Evolutionary conservation across 2,888 invertebrate species (phyloP).

Genomic region (Pristionchus exspectatus): DNA sequence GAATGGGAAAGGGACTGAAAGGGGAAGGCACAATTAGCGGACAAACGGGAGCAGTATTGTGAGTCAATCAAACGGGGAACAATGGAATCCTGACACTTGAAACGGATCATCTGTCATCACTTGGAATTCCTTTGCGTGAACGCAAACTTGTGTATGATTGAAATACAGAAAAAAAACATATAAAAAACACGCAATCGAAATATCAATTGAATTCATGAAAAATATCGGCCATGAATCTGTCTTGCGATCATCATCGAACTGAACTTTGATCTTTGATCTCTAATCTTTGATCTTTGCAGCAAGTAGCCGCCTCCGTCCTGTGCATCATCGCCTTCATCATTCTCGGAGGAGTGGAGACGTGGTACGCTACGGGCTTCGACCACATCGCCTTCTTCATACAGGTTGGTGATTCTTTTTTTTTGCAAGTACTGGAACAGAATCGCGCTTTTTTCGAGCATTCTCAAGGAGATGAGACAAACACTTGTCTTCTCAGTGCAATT

Average conservation of each 20-base stretch:
- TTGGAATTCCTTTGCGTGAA: too few species aligned
- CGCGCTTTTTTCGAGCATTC: too few species aligned
- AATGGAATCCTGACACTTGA: neutral
- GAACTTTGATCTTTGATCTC: constrained; percentile 23
- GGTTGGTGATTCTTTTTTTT: constrained; percentile 51
- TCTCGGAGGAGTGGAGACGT: constrained; percentile 77
- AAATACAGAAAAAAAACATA: too few species aligned
- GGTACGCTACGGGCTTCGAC: constrained; percentile 76
- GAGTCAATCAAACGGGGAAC: neutral
- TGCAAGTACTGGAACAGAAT: too few species aligned
- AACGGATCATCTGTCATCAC: too few species aligned
- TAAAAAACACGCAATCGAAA: too few species aligned
- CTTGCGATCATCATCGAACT: neutral
- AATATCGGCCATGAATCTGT: neutral
- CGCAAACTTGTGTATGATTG: too few species aligned
- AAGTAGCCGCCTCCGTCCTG: constrained; percentile 71
- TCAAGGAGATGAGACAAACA: too few species aligned
- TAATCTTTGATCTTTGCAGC: constrained; percentile 65
- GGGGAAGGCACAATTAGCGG: neutral
- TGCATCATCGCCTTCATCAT: constrained; percentile 75
- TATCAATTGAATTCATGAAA: too few species aligned
- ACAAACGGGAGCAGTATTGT: neutral
- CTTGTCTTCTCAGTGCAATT: too few species aligned
- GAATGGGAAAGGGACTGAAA: neutral
- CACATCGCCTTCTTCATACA: constrained; percentile 78